These are phyloP conservation scores for Zhuqinia jingwanae DNA, from an alignment of 2,888 invertebrate species.

Conservation along the genomic window DNA sequence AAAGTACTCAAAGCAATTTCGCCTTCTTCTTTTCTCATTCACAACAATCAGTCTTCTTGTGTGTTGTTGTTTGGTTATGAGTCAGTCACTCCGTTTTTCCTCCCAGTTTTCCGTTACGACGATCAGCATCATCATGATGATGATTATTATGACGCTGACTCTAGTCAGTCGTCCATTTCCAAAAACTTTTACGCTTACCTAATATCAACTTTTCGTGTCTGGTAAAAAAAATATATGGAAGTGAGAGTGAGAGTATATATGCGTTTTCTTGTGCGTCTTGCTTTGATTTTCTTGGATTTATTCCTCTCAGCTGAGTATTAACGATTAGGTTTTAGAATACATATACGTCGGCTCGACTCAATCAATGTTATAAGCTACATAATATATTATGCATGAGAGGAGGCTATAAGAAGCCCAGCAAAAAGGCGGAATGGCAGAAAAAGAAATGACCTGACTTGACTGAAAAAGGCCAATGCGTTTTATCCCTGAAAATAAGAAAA, in stretches of 20 bases:
- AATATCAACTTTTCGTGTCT: background rate
- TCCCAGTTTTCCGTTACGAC: background rate
- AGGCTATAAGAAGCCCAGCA: too few species aligned
- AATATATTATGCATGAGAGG: too few species aligned
- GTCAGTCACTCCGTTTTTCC: slow-evolving; percentile 15
- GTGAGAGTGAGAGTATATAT: too few species aligned
- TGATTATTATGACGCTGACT: slow-evolving; percentile 1
- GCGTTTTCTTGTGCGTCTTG: background rate
- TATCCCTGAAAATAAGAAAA: slow-evolving; percentile 30
- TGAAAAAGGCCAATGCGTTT: slow-evolving; percentile 18
- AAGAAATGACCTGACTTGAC: slow-evolving; percentile 48
- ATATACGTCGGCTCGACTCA: slow-evolving; percentile 12
- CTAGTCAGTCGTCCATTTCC: background rate
- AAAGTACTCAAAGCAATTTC: slow-evolving; percentile 39
- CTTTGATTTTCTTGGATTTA: slow-evolving; percentile 30
- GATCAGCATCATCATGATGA: background rate
- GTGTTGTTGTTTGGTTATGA: slow-evolving; percentile 22
- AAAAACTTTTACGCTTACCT: slow-evolving; percentile 1
- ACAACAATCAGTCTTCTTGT: slow-evolving; percentile 23
- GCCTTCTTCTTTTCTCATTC: slow-evolving; percentile 9
- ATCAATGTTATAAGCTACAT: too few species aligned
- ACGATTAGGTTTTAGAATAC: too few species aligned
- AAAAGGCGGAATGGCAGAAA: slow-evolving; percentile 32
- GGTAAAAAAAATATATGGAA: background rate
- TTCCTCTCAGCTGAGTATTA: slow-evolving; percentile 1